Conservation (phyloP, 2,113 vertebrate species). For the Murina feae region DNA sequence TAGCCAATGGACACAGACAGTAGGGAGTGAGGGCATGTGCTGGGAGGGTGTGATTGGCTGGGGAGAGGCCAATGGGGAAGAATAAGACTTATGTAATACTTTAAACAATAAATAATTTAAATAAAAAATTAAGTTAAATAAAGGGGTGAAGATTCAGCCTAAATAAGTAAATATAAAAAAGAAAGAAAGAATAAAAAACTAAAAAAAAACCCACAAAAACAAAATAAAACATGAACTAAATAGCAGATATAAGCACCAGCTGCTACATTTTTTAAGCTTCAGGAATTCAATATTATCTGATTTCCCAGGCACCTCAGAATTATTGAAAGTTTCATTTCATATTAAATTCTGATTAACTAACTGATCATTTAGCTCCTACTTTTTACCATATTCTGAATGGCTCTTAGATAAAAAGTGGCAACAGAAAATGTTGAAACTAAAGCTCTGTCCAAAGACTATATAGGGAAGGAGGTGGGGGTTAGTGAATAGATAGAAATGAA, state of each 20-base stretch:
- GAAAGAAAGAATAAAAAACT: neutral
- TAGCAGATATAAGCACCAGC: neutral
- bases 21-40: too few species aligned
- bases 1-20: too few species aligned
- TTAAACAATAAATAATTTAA: too few species aligned
- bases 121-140: neutral
- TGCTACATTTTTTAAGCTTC: slow-evolving; percentile 22
- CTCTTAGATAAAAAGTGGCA: neutral
- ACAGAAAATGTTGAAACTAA: neutral
- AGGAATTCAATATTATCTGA: slow-evolving; percentile 11
- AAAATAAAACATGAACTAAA: neutral
- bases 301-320: slow-evolving; percentile 6
- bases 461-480: neutral
- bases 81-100: too few species aligned
- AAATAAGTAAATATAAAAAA: neutral
- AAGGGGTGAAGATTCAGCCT: slow-evolving; percentile 4
- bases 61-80: too few species aligned
- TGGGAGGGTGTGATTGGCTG: too few species aligned
- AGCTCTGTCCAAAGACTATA: neutral
- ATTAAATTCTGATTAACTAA: neutral
- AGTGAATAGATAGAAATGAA: neutral
- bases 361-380: neutral
- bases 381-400: neutral
- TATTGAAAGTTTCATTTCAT: neutral
- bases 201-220: too few species aligned